phyloP scores from a whole-genome alignment of 2,113 vertebrate species.

The Oryctolagus cuniculus region mOryCun1.1 NC_091443.1:13035001-13035500 shows the following conservation, averaged over 20 bases:
- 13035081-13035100: neutral
- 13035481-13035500: neutral
- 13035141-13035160: neutral
- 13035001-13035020: neutral
- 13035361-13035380: neutral
- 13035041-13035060: too few relatives aligned
- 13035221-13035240: neutral
- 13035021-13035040: neutral
- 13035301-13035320: neutral
- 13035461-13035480: neutral
- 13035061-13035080: neutral
- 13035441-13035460: neutral
- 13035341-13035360: neutral
- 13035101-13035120: neutral
- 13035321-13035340: neutral
- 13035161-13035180: neutral
- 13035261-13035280: neutral
- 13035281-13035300: neutral
- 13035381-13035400: neutral
- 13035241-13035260: neutral
- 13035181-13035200: neutral
- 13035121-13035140: neutral
- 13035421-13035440: neutral
- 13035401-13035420: neutral
- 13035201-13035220: neutral